Evolutionary conservation across 2,113 vertebrate genomes (phyloP).

Genomic region (Elgaria multicarinata): DNA sequence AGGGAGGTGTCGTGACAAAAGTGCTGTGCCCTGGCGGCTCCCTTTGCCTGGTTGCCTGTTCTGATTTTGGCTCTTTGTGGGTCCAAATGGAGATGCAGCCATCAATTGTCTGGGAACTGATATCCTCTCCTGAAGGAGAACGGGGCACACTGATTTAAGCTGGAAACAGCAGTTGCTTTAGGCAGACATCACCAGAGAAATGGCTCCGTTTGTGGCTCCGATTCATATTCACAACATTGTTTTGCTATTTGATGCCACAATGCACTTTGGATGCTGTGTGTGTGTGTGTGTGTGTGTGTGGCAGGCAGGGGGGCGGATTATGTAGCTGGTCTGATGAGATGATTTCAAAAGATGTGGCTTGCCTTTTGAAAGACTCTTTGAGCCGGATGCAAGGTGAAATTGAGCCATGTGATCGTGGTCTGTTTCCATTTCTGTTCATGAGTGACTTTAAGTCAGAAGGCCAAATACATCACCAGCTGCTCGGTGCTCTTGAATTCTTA

Average conservation of each 20-base stretch:
- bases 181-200: not conserved
- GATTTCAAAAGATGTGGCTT: not conserved
- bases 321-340: not conserved
- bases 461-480: not conserved
- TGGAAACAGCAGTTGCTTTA: not conserved
- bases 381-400: not conserved
- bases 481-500: not conserved
- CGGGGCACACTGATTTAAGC: not conserved
- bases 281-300: not conserved
- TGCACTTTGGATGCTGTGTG: too few species aligned
- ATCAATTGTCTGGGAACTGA: slow-evolving; percentile 37
- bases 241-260: not conserved
- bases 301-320: not conserved
- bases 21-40: slow-evolving; percentile 18
- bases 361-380: not conserved
- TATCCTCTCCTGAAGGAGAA: not conserved
- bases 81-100: not conserved
- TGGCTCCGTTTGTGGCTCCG: not conserved
- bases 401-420: not conserved
- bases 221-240: not conserved
- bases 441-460: not conserved
- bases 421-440: not conserved
- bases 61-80: not conserved
- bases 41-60: not conserved
- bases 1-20: slow-evolving; percentile 61